Conservation (phyloP, 1,140 invertebrate genomes). For the Bombus difficillimus region DNA sequence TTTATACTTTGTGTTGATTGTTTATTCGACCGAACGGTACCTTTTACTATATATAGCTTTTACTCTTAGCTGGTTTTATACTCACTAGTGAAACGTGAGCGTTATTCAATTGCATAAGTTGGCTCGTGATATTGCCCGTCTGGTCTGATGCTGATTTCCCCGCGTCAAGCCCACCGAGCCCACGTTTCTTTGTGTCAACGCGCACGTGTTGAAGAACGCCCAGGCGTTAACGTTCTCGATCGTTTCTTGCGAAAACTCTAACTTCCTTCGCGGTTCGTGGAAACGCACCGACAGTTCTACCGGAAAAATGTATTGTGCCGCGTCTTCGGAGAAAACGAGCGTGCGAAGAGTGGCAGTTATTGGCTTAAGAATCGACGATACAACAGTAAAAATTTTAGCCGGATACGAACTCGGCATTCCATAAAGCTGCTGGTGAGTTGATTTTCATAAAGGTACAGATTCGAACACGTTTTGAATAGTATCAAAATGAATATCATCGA, state of each 20-base stretch:
- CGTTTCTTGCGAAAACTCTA: neutral
- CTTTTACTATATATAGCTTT: neutral
- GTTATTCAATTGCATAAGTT: conserved; percentile 41
- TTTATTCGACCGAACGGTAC: neutral
- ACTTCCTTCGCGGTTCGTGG: neutral
- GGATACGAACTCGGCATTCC: no score
- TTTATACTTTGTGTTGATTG: neutral
- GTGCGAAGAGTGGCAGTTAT: neutral
- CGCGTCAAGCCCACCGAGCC: conserved; percentile 48
- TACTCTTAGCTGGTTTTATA: no score
- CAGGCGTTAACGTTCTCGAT: conserved; percentile 37
- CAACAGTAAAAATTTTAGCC: neutral
- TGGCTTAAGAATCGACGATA: neutral
- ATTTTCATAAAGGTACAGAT: neutral
- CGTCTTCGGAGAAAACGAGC: neutral
- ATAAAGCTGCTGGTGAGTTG: neutral
- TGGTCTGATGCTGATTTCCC: conserved; percentile 26
- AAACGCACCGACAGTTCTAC: neutral
- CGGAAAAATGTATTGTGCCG: neutral
- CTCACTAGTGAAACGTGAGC: neutral
- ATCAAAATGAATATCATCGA: neutral
- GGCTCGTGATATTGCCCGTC: neutral
- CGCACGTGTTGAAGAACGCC: conserved; percentile 34
- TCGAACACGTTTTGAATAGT: neutral
- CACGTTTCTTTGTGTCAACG: conserved; percentile 54